A percentile compares a stretch with the other conserved stretches of the same genome.
Conservation (phyloP, 2,797 vertebrate genomes). For the Numenius phaeopus region DNA sequence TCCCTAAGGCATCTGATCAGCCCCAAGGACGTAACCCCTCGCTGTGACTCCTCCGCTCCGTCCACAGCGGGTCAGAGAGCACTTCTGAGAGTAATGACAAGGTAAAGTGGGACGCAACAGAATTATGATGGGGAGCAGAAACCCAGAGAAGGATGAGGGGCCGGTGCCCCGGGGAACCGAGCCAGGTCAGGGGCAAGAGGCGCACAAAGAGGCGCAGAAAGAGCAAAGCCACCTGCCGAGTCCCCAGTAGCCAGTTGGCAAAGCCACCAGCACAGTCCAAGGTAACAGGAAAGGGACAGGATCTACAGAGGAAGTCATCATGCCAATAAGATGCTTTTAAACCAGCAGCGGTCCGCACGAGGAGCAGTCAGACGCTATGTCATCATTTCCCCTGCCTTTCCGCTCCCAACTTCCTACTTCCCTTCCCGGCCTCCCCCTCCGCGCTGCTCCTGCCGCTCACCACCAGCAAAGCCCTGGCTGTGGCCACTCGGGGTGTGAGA, state of each 20-base stretch:
- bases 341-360: background rate
- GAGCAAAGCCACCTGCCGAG: background rate
- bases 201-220: background rate
- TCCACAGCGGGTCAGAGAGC: background rate
- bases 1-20: background rate
- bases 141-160: no score
- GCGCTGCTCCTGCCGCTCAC: background rate
- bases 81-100: accelerated
- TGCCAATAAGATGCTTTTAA: background rate
- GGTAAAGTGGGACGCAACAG: background rate
- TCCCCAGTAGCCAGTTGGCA: accelerated
- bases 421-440: background rate
- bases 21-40: accelerated
- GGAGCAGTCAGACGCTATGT: background rate
- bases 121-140: background rate
- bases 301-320: background rate
- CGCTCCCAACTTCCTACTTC: background rate
- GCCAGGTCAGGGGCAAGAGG: background rate
- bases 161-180: background rate
- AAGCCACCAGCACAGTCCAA: background rate
- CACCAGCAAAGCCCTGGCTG: background rate
- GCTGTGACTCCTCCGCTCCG: background rate
- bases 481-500: accelerated
- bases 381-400: background rate
- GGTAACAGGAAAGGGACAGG: background rate